Evolutionary conservation across 1,140 invertebrate genomes (phyloP), one percentile per base, ranked within the genome.

Genomic region (Drosophila kanapiae): DNA sequence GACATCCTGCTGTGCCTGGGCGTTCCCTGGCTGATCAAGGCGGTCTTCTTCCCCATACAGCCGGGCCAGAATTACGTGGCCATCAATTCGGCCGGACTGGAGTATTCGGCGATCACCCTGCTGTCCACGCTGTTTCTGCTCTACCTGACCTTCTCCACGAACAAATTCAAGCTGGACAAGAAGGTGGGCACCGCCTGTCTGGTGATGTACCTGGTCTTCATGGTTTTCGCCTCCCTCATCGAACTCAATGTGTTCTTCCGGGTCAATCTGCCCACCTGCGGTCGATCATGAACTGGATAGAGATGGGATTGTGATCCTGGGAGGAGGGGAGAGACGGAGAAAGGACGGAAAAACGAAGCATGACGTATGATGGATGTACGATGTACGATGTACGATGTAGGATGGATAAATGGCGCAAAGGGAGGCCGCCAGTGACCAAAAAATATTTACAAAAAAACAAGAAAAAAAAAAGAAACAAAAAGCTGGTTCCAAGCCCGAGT

Each of bases 161-260:
- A 97, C 92, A 96, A 96, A 93, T 97, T 97, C 91, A 95, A 95
- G 87, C 93, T 97, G 85, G 96, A 97, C 93, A 95, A 95, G 93
- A 95, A 95, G 93, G 95, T 96, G 37, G 97, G 97, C 53, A 93
- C 96, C 40, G 95, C 96, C 49, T 97, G 97, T 90, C 94, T 97
- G 37, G 87, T 96, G 64, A 96, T 97, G 93, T 98, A 98, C 93
- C 94, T 94, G 45, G 94, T 95, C 16, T 98, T 97, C 86, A 94
- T 98, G 57, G 94, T 96, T 54, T 93, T 98, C 72, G 97, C 97
- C 47, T 95, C 95, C 60, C 94, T 98, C 56, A 97, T 97, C 77
- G 97, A 98, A 94, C 94, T 98, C 63, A 97, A 98, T 93, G 95
- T 97, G 65, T 97, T 98, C 94, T 97, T 98, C 93, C 94, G 94